These are phyloP conservation scores for Drosophila sproati DNA, from an alignment of 1,140 invertebrate species.

Conservation along the genomic window DNA sequence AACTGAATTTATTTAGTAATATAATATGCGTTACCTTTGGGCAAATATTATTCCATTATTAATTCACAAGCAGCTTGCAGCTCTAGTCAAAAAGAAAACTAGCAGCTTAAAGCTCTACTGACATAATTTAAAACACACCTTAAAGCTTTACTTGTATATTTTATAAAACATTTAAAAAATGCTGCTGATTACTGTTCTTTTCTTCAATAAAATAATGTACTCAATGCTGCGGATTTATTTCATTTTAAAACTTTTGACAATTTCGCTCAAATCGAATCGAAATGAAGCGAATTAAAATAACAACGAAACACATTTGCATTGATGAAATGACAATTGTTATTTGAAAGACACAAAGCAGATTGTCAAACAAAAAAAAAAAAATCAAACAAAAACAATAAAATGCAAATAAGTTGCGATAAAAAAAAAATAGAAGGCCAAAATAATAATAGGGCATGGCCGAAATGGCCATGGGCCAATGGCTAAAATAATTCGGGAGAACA, in stretches of 20 bases:
- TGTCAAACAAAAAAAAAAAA: slow-evolving; percentile 26
- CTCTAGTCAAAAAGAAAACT: too few relatives aligned
- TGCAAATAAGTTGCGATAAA: slow-evolving; percentile 52
- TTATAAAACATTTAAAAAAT: too few relatives aligned
- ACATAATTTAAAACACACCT: too few relatives aligned
- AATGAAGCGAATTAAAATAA: slow-evolving; percentile 49
- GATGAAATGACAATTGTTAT: slow-evolving; percentile 73
- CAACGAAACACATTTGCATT: slow-evolving; percentile 62
- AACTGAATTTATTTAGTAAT: too few relatives aligned
- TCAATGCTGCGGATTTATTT: background rate
- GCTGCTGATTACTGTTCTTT: background rate
- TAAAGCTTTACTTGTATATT: too few relatives aligned
- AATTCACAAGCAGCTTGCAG: too few relatives aligned
- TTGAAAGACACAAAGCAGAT: slow-evolving; percentile 48
- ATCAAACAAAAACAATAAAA: slow-evolving; percentile 7
- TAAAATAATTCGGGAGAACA: slow-evolving; percentile 33
- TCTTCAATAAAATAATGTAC: background rate
- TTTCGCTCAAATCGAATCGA: slow-evolving; percentile 1
- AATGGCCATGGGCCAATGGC: slow-evolving; percentile 35
- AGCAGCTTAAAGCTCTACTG: too few relatives aligned
- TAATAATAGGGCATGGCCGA: slow-evolving; percentile 37
- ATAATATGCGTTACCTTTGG: too few relatives aligned
- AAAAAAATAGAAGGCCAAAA: slow-evolving; percentile 12
- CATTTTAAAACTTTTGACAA: slow-evolving; percentile 12
- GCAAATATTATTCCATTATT: too few relatives aligned